phyloP scores from a whole-genome alignment of 2,113 vertebrate genomes.

The Nothobranchius kuhntae region DNA sequence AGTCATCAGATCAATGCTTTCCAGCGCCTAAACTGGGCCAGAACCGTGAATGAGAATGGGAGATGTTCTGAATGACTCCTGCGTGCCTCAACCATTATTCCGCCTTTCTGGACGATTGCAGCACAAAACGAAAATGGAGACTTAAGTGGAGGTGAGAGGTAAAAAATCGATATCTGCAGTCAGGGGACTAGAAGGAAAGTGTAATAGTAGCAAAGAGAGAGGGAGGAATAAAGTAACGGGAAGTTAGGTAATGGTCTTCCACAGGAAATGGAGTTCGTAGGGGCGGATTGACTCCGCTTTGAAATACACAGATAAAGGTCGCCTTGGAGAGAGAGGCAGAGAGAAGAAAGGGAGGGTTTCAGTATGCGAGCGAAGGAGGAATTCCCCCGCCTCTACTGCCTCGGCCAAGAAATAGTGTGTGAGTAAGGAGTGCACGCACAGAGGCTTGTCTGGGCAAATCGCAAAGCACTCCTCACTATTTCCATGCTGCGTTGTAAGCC shows the following conservation, averaged over 20 bases:
- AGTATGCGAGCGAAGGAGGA: slow-evolving; percentile 77
- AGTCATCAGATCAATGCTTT: slow-evolving; percentile 48
- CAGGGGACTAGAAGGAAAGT: slow-evolving; percentile 36
- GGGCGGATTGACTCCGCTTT: slow-evolving; percentile 73
- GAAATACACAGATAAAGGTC: slow-evolving; percentile 80
- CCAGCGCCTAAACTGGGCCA: slow-evolving; percentile 25
- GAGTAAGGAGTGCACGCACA: slow-evolving; percentile 51
- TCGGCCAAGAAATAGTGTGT: slow-evolving; percentile 71
- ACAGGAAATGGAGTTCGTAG: slow-evolving; percentile 80
- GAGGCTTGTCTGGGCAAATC: slow-evolving; percentile 81
- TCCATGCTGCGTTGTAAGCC: slow-evolving; percentile 54
- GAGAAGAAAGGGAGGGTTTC: slow-evolving; percentile 67
- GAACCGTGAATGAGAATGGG: slow-evolving; percentile 42
- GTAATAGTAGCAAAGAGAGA: slow-evolving; percentile 51
- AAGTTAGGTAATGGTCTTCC: slow-evolving; percentile 77
- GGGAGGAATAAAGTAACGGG: slow-evolving; percentile 68
- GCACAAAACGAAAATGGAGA: slow-evolving; percentile 37
- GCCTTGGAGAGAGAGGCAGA: slow-evolving; percentile 38
- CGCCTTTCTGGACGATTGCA: slow-evolving; percentile 47
- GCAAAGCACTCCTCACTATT: slow-evolving; percentile 71
- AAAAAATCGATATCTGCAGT: slow-evolving; percentile 46
- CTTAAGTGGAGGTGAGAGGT: slow-evolving; percentile 28
- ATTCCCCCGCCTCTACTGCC: slow-evolving; percentile 81
- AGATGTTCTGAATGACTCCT: slow-evolving; percentile 48
- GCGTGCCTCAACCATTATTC: slow-evolving; percentile 53